Conservation (phyloP, 2,797 vertebrate species). For the Gallinago stenura region DNA sequence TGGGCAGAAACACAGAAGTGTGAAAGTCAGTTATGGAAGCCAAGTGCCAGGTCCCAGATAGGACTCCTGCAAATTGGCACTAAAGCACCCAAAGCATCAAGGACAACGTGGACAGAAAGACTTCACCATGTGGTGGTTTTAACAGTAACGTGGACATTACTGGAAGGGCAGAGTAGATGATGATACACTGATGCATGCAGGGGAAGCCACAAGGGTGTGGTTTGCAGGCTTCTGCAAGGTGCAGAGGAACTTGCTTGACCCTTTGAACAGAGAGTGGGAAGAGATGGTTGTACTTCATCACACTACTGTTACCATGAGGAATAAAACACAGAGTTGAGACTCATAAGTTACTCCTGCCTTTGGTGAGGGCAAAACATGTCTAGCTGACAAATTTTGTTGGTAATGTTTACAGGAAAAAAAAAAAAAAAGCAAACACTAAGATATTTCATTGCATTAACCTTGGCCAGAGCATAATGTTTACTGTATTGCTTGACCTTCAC, state of each 20-base stretch:
- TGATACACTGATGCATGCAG: background rate
- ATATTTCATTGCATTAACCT: constrained; percentile 23
- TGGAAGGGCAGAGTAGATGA: background rate
- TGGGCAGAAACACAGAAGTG: accelerated
- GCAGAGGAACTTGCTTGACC: background rate
- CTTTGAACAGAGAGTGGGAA: background rate
- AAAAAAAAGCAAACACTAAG: background rate
- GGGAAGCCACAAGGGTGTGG: background rate
- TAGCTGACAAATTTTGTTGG: background rate
- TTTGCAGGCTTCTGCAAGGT: background rate
- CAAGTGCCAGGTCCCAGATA: background rate
- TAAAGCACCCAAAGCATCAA: background rate
- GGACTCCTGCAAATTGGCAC: background rate
- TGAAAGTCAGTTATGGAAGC: background rate
- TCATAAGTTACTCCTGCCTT: background rate
- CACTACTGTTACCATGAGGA: background rate
- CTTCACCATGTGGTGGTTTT: background rate
- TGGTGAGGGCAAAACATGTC: background rate
- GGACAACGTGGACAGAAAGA: background rate
- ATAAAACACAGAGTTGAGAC: background rate
- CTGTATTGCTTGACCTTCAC: background rate
- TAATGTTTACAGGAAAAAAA: background rate
- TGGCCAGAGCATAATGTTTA: background rate
- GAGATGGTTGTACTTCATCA: background rate
- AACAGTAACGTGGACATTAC: background rate